Base-by-base conservation (phyloP, 2,888 invertebrate genomes). In the Cerastis leucographa region DNA sequence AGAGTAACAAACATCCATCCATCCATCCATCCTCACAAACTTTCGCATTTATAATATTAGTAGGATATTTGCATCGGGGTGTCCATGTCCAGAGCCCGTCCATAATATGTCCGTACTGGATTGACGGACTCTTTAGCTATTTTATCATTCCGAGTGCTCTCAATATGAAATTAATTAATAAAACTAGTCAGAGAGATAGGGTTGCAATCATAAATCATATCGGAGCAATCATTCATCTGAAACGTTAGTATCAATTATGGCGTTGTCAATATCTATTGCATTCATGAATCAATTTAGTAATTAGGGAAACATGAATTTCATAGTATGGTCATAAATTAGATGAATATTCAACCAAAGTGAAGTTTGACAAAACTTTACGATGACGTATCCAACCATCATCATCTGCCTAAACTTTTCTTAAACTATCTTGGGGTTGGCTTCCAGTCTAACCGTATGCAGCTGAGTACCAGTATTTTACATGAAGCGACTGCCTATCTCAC, bases 251-350 rank as follows among this genome's bases (percentile, higher is more conserved):
- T 77, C 62, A 80, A 77, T 80, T 82, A 76, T 71, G n/a, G 66
- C 12, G 19, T 71, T 76, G 80, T 80, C 83, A 71, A 71, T 64
- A 77, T 80, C 56, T 77, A 82, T 77, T 77, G 64, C 56, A 46
- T 71, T 71, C 83, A 80, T 77, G 56, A 80, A 76, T 79, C 78
- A 85, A 80, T 77, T 72, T n/a, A 72, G 75, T 79, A 17, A 82
- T 67, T 71, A 68, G 1, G 42, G 56, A 56, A 49, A 71, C 49
- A 71, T 70, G 29, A 49, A 67, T 68, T 62, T 54, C 22, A 54
- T 66, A 14, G n/a, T 40, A 46, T 59, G 44, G 51, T 12, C 17
- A 19, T 67, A 19, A 61, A 66, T 64, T 14, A 14, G n/a, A 56
- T 25, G 11, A n/a, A 42, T n/a, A 7, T 64, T 17, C 9, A 12